These are phyloP conservation scores for Ochropacha duplaris DNA, from an alignment of 2,888 invertebrate genomes.

Conservation along the genomic window DNA sequence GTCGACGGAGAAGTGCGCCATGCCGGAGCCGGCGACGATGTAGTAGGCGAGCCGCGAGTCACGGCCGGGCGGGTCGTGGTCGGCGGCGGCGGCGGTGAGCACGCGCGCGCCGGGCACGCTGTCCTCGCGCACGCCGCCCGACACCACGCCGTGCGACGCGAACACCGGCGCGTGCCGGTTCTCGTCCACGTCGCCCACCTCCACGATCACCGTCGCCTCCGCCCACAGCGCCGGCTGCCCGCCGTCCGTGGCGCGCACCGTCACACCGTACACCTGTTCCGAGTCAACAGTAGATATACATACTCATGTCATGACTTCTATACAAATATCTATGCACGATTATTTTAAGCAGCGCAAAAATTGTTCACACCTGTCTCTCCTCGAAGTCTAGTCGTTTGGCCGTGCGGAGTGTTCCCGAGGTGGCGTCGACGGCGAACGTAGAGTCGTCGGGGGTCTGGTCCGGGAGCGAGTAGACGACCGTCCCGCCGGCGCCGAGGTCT, in stretches of 20 bases:
- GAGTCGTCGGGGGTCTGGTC: conserved; percentile 86
- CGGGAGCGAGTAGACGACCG: conserved; percentile 90
- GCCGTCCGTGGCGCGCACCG: conserved; percentile 92
- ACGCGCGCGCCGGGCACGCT: conserved; percentile 89
- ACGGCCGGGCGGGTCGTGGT: conserved; percentile 90
- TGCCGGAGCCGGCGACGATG: conserved; percentile 93
- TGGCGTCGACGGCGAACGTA: conserved; percentile 91
- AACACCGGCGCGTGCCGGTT: conserved; percentile 93
- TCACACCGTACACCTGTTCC: conserved; percentile 89
- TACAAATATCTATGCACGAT: too few species aligned
- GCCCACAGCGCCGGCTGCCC: conserved; percentile 92
- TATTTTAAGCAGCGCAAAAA: background rate
- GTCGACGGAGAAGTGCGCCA: conserved; percentile 96
- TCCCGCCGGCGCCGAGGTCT: conserved; percentile 92
- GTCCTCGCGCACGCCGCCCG: conserved; percentile 91
- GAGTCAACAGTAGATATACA: too few species aligned
- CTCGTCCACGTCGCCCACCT: conserved; percentile 97
- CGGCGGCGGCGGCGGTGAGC: conserved; percentile 89
- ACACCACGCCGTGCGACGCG: conserved; percentile 87
- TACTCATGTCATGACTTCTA: too few species aligned
- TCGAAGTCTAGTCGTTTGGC: conserved; percentile 93
- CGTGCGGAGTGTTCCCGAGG: conserved; percentile 94
- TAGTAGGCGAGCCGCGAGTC: conserved; percentile 93
- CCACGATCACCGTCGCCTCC: conserved; percentile 91
- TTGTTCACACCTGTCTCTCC: conserved; percentile 84